Base-by-base conservation (phyloP, 2,888 invertebrate genomes). In the Neoitamus cyanurus region DNA sequence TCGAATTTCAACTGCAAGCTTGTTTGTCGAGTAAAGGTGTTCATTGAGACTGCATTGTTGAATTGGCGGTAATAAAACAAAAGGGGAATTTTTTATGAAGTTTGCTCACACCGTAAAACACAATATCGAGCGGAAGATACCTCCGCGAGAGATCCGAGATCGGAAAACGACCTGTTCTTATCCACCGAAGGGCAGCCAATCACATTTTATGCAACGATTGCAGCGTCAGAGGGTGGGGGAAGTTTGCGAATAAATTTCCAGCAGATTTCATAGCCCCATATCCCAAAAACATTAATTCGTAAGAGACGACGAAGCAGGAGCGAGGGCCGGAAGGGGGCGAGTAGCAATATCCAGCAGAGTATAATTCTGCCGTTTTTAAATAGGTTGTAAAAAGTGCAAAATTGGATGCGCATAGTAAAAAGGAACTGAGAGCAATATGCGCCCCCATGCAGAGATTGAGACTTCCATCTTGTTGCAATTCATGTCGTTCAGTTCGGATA, bases 391-490 rank as follows among this genome's bases (percentile, higher is more conserved):
- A 77, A 77, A 42, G 77, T 46, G 46, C 77, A 77, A 77, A 77
- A 77, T 77, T 77, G 77, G 77, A 77, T 77, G 77, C 77, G 77
- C 77, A 77, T 77, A 77, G 28, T 77, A 77, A 77, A 77, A 77
- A 58, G 20, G 77, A 77, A 77, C 36, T 77, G 77, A 30, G 42
- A 77, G 46, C 77, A 77, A 42, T 77, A 77, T 77, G 77, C 77
- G 77, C 77, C 77, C 73, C 46, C 77, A 42, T 77, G 77, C 77
- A 77, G 77, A 77, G 77, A 77, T 77, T 77, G 77, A 77, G 77
- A 77, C 80, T 80, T 80, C 34, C 80, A 80, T 80, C 80, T 80
- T 80, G 80, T 80, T 80, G 80, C 80, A 80, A 80, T 80, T 48
- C 80, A 80, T 68, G 68, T 80, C 80, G 58, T 80, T 80, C 31